Conservation (phyloP, 2,888 invertebrate species). For the Itoplectis maculator region DNA sequence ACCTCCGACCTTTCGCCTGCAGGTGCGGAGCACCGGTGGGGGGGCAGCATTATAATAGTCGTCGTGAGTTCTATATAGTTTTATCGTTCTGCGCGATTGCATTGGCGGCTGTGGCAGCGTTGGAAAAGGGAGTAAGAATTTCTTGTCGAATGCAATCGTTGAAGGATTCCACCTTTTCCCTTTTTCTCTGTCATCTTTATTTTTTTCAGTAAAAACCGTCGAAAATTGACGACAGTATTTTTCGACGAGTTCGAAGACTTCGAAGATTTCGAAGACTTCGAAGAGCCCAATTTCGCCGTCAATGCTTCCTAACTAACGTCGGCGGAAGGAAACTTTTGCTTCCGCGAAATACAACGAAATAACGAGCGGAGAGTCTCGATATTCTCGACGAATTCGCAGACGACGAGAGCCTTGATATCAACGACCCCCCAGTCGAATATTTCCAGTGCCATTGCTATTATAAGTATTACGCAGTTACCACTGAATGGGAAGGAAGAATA, state of each 20-base stretch:
- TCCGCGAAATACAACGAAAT: background rate
- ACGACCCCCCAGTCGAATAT: background rate
- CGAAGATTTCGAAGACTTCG: too few relatives aligned
- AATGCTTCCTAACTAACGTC: too few relatives aligned
- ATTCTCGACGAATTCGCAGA: too few relatives aligned
- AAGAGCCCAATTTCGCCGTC: too few relatives aligned
- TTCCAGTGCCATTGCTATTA: background rate
- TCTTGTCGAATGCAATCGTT: background rate
- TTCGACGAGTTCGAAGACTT: too few relatives aligned
- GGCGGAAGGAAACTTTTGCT: background rate
- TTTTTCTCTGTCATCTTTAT: background rate
- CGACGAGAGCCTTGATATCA: too few relatives aligned
- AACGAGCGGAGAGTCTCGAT: too few relatives aligned
- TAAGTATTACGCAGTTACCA: too few relatives aligned
- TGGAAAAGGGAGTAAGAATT: constrained; percentile 10
- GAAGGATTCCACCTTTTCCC: background rate
- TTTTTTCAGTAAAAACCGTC: background rate
- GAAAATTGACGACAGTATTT: background rate
- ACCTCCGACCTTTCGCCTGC: constrained; percentile 50
- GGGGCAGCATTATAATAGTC: constrained; percentile 62
- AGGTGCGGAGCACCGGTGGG: constrained; percentile 22
- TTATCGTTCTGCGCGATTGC: constrained; percentile 14
- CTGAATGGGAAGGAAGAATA: background rate
- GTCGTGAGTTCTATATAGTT: constrained; percentile 18
- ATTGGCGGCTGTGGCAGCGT: background rate